Percentiles rank a stretch among this genome's conserved stretches.
Evolutionary conservation across 2,113 vertebrate species (phyloP).

Genomic region (Myrmophylax atrothorax): DNA sequence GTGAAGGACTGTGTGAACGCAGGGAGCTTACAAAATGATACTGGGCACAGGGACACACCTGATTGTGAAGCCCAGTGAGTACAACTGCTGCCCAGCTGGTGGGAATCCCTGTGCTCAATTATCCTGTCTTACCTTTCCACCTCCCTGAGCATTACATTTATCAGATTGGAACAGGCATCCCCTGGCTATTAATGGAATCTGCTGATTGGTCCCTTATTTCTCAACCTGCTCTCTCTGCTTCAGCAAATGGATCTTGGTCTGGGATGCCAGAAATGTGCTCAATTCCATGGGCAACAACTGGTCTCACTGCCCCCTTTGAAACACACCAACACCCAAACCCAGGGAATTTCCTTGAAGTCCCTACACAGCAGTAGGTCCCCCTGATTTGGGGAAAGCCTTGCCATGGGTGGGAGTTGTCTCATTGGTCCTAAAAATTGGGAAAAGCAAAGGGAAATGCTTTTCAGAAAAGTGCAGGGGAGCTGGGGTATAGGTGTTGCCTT

Average conservation of each 20-base stretch:
- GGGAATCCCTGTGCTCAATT: not conserved
- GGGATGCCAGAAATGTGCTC: not conserved
- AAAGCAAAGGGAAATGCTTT: not conserved
- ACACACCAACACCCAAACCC: not conserved
- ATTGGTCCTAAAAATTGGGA: fast-evolving
- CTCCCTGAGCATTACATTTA: not conserved
- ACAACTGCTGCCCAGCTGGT: not conserved
- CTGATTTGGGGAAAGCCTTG: not conserved
- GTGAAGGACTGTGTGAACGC: not conserved
- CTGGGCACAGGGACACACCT: not conserved
- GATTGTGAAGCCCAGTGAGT: not conserved
- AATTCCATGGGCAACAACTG: fast-evolving
- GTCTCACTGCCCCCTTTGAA: not conserved
- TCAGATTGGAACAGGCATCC: not conserved
- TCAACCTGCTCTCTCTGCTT: not conserved
- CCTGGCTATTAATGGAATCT: not conserved
- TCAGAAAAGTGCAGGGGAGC: too few species aligned
- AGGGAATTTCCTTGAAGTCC: not conserved
- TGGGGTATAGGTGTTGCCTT: not conserved
- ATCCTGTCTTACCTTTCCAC: not conserved
- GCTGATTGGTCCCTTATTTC: not conserved
- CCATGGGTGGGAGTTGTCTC: not conserved
- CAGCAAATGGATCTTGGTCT: not conserved
- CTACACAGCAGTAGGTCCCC: too few species aligned
- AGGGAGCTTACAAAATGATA: not conserved